phyloP scores from a whole-genome alignment of 1,140 invertebrate genomes.

The Lycorma delicatula region DNA sequence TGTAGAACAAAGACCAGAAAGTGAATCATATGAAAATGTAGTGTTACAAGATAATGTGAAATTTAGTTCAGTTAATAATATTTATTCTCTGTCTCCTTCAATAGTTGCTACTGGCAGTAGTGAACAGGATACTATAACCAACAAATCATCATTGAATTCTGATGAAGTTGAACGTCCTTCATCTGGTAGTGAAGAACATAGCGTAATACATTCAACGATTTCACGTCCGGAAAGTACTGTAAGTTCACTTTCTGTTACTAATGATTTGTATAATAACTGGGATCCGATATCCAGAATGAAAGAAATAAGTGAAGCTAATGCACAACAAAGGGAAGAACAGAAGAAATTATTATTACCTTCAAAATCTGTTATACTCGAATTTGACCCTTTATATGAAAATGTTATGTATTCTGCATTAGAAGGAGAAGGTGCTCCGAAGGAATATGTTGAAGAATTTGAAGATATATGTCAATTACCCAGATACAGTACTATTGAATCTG shows the following conservation, averaged over 20 bases:
- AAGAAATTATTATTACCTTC: constrained; percentile 15
- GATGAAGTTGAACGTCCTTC: not conserved
- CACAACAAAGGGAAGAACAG: constrained; percentile 2
- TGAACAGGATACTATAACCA: not conserved
- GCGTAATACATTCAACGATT: constrained; percentile 1
- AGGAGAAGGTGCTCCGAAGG: not conserved
- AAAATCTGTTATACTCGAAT: constrained; percentile 31
- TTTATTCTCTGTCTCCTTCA: constrained; percentile 3
- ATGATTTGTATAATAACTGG: constrained; percentile 23
- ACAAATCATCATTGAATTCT: not conserved
- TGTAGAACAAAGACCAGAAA: constrained; percentile 26
- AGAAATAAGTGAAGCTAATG: not conserved
- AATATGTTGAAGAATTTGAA: not conserved
- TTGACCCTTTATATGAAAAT: constrained; percentile 31
- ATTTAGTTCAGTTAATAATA: constrained; percentile 10
- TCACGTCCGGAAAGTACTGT: constrained; percentile 15
- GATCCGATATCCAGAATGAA: not conserved
- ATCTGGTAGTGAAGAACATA: not conserved
- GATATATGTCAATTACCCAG: not conserved
- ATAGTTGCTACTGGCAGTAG: not conserved
- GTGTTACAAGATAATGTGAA: constrained; percentile 14
- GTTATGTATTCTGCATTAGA: constrained; percentile 9
- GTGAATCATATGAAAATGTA: constrained; percentile 30
- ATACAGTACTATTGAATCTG: not conserved
- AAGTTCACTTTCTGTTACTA: constrained; percentile 16